Evolutionary conservation across 2,888 invertebrate genomes (phyloP), one percentile per base, ranked within the genome.

Genomic region (Tryphoninae sp.): DNA sequence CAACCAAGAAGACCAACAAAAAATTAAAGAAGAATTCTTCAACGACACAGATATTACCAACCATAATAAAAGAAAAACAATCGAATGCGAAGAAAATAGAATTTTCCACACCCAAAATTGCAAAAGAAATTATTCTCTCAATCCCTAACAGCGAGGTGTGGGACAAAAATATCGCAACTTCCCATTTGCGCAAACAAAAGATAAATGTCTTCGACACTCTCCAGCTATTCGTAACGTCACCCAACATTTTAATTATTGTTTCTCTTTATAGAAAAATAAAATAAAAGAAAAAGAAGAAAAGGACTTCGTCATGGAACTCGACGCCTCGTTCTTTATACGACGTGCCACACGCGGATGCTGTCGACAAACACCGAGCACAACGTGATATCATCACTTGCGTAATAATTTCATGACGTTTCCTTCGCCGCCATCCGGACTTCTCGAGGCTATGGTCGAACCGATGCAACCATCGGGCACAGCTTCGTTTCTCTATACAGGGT

Each of bases 381-480:
- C 16, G 19, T 55, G 55, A 55, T 55, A 55, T 55, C 55, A 55
- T 55, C 55, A 55, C 16, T 55, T 55, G 55, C 55, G 55, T 19
- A 55, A 26, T 22, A n/a, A 51, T 51, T 67, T 26, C 62, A 45
- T 59, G 59, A 26, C 58, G 40, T 88, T 87, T 88, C 87, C 86
- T 88, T 87, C 86, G 84, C 77, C 19, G 67, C 40, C 65, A 62
- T 80, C 73, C 58, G 33, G 58, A 51, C n/a, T 51, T 61, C 19
- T 51, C 72, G 78, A 81, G 65, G 76, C 62, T 69, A 53, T 16
- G 3, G n/a, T 2, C 22, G 13, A 61, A 7, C n/a, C n/a, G 33
- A 68, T 76, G 76, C 55, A 76, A 68, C 26, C 11, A 16, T 76
- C 6, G 6, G 0, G 33, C 7, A 33, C 0, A 16, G 23, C 16